These are phyloP conservation scores for Ganaspis sp. DNA, from an alignment of 1,140 invertebrate genomes.

Conservation along the genomic window DNA sequence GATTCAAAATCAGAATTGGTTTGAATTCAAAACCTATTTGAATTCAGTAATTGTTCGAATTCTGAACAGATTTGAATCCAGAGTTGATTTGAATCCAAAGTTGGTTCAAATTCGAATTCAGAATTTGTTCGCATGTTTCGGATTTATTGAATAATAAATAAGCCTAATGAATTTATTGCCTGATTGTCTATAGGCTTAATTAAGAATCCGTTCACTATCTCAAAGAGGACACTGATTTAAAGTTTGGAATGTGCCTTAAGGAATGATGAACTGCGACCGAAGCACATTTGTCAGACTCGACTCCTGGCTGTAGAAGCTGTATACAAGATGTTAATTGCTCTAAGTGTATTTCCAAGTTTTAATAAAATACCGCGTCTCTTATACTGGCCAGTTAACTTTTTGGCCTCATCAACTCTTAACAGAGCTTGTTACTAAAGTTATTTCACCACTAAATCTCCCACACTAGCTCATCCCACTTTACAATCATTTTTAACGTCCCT, in stretches of 20 bases:
- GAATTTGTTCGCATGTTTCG: neutral
- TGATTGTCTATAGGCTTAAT: conserved; percentile 17
- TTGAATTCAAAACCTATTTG: too few species aligned
- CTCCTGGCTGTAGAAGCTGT: conserved; percentile 12
- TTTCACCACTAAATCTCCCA: conserved; percentile 17
- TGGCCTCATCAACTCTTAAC: conserved; percentile 43
- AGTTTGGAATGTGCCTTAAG: conserved; percentile 8
- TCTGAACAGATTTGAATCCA: too few species aligned
- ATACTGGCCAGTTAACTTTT: conserved; percentile 49
- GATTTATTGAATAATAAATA: neutral
- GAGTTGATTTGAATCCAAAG: too few species aligned
- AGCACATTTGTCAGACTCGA: conserved; percentile 20
- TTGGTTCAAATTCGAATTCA: too few species aligned
- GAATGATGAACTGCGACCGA: conserved; percentile 20
- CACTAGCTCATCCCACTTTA: conserved; percentile 32
- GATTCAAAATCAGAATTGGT: too few species aligned
- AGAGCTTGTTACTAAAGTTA: conserved; percentile 31
- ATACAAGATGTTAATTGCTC: conserved; percentile 49
- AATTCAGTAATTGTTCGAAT: too few species aligned
- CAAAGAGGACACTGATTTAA: conserved; percentile 22
- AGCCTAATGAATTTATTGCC: neutral
- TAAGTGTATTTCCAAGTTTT: conserved; percentile 51
- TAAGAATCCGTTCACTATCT: conserved; percentile 19
- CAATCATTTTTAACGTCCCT: neutral
- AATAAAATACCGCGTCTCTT: conserved; percentile 48